phyloP scores from a whole-genome alignment of 2,797 vertebrate species.

The Poeciliopsis presidionis region DNA sequence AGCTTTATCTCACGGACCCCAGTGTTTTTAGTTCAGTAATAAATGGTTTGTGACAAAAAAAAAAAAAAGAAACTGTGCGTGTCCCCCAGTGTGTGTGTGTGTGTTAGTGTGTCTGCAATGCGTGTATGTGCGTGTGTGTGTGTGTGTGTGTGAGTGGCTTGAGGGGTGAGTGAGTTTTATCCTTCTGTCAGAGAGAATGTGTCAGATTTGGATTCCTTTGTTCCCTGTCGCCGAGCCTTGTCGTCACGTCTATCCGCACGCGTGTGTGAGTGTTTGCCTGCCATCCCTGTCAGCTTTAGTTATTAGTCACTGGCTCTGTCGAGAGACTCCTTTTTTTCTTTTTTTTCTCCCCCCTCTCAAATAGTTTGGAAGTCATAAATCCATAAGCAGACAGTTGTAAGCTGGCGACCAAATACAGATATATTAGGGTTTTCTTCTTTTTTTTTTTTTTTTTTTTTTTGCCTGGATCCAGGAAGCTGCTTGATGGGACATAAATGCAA shows the following conservation, averaged over 20 bases:
- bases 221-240: constrained; percentile 75
- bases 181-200: constrained; percentile 79
- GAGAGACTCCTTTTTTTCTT: constrained; percentile 64
- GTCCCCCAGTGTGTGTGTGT: not conserved
- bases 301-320: constrained; percentile 82
- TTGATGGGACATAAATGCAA: constrained; percentile 81
- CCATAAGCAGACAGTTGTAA: constrained; percentile 85
- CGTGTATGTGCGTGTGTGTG: constrained; percentile 1
- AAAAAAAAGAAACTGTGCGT: not conserved
- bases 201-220: constrained; percentile 82
- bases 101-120: constrained; percentile 29
- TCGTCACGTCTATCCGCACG: constrained; percentile 59
- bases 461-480: constrained; percentile 75
- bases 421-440: constrained; percentile 68
- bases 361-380: constrained; percentile 84
- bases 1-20: constrained; percentile 1
- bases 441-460: constrained; percentile 44
- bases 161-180: constrained; percentile 79
- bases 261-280: constrained; percentile 63
- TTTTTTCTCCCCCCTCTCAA: constrained; percentile 32
- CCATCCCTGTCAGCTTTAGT: constrained; percentile 83
- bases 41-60: constrained; percentile 12
- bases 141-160: constrained; percentile 56
- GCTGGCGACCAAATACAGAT: constrained; percentile 82
- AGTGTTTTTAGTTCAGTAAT: constrained; percentile 27